phyloP scores from a whole-genome alignment of 2,797 vertebrate genomes.

The Rhinichthys osculus region DNA sequence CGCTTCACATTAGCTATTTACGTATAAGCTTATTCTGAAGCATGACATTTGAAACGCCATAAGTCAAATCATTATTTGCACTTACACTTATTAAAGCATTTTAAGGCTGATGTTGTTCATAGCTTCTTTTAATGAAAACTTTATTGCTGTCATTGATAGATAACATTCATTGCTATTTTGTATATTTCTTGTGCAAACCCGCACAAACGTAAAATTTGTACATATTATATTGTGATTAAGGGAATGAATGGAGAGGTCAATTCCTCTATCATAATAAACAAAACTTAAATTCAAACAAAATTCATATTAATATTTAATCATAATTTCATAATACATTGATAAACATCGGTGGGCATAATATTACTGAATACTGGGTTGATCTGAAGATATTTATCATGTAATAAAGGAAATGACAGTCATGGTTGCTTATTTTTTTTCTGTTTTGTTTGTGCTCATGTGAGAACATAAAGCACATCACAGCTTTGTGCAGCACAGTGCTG shows the following conservation, averaged over 20 bases:
- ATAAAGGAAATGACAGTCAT: conserved; percentile 41
- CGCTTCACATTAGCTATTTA: background rate
- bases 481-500: conserved; percentile 6
- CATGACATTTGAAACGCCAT: conserved; percentile 4
- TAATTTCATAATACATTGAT: conserved; percentile 17
- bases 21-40: background rate
- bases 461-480: conserved; percentile 8
- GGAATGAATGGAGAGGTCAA: conserved; percentile 46
- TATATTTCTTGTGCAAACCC: conserved; percentile 45
- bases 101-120: conserved; percentile 34
- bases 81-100: conserved; percentile 32
- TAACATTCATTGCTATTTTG: conserved; percentile 51
- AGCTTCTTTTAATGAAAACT: conserved; percentile 48
- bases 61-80: conserved; percentile 9
- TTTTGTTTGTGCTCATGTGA: background rate
- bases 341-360: conserved; percentile 22
- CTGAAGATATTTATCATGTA: conserved; percentile 47
- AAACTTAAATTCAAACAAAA: conserved; percentile 22
- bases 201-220: conserved; percentile 48
- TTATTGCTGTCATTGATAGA: conserved; percentile 40
- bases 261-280: conserved; percentile 39
- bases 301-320: conserved; percentile 39
- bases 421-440: background rate
- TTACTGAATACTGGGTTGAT: conserved; percentile 26
- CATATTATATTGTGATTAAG: conserved; percentile 37